A percentile compares a stretch with the other conserved stretches of the same genome.
These are phyloP conservation scores for Remorina albescens DNA, from an alignment of 2,797 vertebrate genomes.

Conservation along the genomic window DNA sequence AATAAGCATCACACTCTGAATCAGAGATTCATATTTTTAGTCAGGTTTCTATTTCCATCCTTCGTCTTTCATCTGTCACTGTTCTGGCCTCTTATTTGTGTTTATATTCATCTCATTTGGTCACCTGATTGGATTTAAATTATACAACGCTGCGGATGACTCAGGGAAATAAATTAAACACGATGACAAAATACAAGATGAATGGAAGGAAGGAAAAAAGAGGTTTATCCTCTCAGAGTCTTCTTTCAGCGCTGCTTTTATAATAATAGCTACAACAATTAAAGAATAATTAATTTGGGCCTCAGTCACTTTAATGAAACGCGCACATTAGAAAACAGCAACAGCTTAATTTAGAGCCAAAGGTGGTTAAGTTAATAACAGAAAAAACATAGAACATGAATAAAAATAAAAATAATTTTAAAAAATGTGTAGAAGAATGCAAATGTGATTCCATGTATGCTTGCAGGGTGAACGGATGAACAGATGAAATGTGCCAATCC, in stretches of 20 bases:
- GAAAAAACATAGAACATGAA: background rate
- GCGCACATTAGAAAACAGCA: background rate
- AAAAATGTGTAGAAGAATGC: background rate
- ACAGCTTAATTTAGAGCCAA: background rate
- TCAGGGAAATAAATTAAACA: background rate
- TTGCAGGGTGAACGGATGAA: background rate
- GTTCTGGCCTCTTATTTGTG: background rate
- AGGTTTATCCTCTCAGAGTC: background rate
- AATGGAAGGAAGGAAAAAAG: background rate
- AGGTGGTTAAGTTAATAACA: background rate
- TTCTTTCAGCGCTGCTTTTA: background rate
- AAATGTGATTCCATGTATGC: background rate
- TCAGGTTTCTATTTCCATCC: background rate
- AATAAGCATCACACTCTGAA: conserved; percentile 7
- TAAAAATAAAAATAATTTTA: too few relatives aligned
- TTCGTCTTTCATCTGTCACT: background rate
- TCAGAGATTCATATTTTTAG: background rate
- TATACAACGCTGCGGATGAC: background rate
- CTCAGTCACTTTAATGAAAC: background rate
- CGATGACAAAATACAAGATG: background rate
- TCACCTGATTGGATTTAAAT: background rate
- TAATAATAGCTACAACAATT: background rate
- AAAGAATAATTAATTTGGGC: conserved; percentile 12
- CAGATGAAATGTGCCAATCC: too few relatives aligned
- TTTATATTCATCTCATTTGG: background rate